These are phyloP conservation scores for Electrona antarctica DNA, from an alignment of 2,113 vertebrate genomes.

Conservation along the genomic window DNA sequence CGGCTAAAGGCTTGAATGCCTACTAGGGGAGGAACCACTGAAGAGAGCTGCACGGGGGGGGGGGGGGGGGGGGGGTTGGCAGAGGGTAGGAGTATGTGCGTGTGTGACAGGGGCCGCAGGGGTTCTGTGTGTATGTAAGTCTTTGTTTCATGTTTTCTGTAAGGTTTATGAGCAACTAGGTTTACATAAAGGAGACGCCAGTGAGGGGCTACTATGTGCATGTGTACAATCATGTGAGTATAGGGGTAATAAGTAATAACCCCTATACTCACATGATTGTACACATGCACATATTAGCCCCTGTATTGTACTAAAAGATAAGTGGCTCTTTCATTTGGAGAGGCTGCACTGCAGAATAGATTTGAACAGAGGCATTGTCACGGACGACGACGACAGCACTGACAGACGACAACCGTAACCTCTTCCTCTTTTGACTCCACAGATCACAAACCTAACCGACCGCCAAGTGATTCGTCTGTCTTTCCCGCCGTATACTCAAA, in stretches of 20 bases:
- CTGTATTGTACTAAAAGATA: neutral
- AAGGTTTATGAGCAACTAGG: too few relatives aligned
- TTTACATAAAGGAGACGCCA: too few relatives aligned
- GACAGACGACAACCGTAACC: constrained; percentile 46
- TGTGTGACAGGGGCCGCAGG: neutral
- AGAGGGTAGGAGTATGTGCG: constrained; percentile 1
- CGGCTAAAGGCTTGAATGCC: neutral
- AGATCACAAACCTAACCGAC: neutral
- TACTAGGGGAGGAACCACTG: neutral
- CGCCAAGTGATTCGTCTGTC: too few relatives aligned
- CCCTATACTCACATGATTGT: too few relatives aligned
- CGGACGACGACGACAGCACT: neutral
- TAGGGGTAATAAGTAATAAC: too few relatives aligned
- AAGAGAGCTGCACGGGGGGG: neutral
- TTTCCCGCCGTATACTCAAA: too few relatives aligned
- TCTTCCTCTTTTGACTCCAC: constrained; percentile 4
- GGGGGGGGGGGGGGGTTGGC: too few relatives aligned
- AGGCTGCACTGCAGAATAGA: neutral
- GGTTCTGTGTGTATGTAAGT: too few relatives aligned
- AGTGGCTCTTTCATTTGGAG: constrained; percentile 6
- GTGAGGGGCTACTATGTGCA: too few relatives aligned
- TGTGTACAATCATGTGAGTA: too few relatives aligned
- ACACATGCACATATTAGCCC: too few relatives aligned
- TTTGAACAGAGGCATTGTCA: constrained; percentile 54
- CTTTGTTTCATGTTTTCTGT: too few relatives aligned